Base-by-base conservation (phyloP, 2,113 vertebrate genomes). In the Cyanoderma ruficeps region DNA sequence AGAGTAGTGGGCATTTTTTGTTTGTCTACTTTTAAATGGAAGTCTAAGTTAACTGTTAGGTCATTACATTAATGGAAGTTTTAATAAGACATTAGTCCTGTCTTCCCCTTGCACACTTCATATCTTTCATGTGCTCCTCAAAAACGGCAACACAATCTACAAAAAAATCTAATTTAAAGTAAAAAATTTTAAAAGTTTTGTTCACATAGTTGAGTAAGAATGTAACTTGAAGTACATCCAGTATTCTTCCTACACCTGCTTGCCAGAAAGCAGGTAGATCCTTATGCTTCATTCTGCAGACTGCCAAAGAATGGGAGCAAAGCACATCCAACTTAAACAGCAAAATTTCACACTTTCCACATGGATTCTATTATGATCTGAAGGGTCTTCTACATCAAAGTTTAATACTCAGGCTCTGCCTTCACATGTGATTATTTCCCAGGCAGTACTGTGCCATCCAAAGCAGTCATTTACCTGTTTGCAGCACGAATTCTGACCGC, bases 61-160 rank as follows among this genome's bases (percentile, higher is more conserved):
- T 47, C 31, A 77, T 24, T 37, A 46, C 28, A 60, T 56, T 47
- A 52, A 49, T 30, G 39, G 8, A 84, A 60, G 19, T 37, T 91
- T 44, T 50, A 93, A 14, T 23, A 63, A 69, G 9, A 31, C 12
- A 25, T 22, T 20, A 53, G 5, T 35, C 11, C 27, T 90, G 75
- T 91, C 16, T 61, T 41, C 10, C 10, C 63, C 56, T 56, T 64
- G 21, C 15, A 69, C 5, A 49, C 10, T 63, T 35, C 13, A 20
- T 14, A 15, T 10, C 11, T 39, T 83, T 46, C 2, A 1, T 13
- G 5, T 0, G 3, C 15, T 44, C 23, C 31, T 68, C 25, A 37
- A 50, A 64, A 9, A 59, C 6, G 3, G 11, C 9, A 69, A 69
- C 10, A 57, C 6, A 33, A 39, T 20, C 31, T 44, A 81, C 4